Evolutionary conservation across 2,113 vertebrate species (phyloP).

Genomic region (Clarias batrachus): DNA sequence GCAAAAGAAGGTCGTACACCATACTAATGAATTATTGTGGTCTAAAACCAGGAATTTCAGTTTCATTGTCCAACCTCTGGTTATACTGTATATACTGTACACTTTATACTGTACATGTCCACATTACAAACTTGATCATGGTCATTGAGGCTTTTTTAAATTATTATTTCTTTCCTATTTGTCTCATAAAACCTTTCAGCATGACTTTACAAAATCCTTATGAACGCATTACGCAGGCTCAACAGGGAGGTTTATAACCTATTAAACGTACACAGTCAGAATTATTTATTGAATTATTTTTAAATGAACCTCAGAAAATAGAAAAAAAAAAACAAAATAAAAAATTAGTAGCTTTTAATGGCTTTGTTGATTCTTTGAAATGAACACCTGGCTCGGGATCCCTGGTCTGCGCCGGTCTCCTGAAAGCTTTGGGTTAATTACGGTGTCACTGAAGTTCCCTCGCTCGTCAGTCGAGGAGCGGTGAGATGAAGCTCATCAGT

Average conservation of each 20-base stretch:
- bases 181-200: neutral
- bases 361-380: neutral
- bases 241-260: neutral
- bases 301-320: neutral
- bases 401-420: no score
- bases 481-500: conserved; percentile 8
- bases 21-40: no score
- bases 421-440: conserved; percentile 10
- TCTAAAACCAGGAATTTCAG: no score
- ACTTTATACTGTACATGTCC: no score
- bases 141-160: neutral
- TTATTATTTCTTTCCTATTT: neutral
- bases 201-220: neutral
- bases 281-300: no score
- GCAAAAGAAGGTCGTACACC: no score
- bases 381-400: neutral
- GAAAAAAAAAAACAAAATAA: neutral
- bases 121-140: no score
- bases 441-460: neutral
- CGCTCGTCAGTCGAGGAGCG: neutral
- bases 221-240: neutral
- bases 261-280: neutral
- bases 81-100: no score
- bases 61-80: no score
- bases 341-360: neutral